Base-by-base conservation (phyloP, 1,140 invertebrate species). In the Trialeurodes vaporariorum region DNA sequence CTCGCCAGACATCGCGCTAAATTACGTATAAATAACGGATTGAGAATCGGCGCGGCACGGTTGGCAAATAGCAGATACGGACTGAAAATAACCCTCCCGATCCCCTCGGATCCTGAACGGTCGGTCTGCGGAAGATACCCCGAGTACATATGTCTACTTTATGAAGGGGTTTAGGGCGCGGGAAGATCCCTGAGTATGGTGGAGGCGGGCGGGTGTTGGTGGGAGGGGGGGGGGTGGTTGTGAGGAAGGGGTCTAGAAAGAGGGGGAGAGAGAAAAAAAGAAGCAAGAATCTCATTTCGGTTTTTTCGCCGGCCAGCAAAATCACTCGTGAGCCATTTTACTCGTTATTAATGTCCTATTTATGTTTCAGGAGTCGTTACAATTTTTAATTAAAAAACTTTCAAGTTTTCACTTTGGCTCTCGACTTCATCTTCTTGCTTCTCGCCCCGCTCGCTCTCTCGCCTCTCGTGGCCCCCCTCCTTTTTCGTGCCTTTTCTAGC, bases 381-480 rank as follows among this genome's bases (percentile, higher is more conserved):
- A 49, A 49, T 49, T 49, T 49, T 49, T 49, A 49, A 49, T 49
- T 49, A 49, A 49, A 49, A 49, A 49, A 49, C 34, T 49, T 49
- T 49, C 34, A 49, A 49, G 34, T 49, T 49, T 49, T 49, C 34
- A 49, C 34, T 49, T 49, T 49, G 34, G 34, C 34, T 49, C 34
- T 17, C 34, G 34, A 49, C 34, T 49, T 49, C 34, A 49, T 49
- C 34, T 49, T 49, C 34, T 17, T 49, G 5, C 34, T 17, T 49
- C 34, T 17, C 5, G 5, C 34, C 5, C 5, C 34, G 34, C 34
- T 17, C 34, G 5, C 34, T 17, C 34, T 17, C 34, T 17, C 34
- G 5, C 34, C 17, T 17, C 34, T 17, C 34, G 34, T 17, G 34
- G 34, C 17, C 34, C 34, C 34, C 34, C 34, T n/a, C n/a, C n/a